phyloP scores from a whole-genome alignment of 2,113 vertebrate species.

The Chrysemys picta region DNA sequence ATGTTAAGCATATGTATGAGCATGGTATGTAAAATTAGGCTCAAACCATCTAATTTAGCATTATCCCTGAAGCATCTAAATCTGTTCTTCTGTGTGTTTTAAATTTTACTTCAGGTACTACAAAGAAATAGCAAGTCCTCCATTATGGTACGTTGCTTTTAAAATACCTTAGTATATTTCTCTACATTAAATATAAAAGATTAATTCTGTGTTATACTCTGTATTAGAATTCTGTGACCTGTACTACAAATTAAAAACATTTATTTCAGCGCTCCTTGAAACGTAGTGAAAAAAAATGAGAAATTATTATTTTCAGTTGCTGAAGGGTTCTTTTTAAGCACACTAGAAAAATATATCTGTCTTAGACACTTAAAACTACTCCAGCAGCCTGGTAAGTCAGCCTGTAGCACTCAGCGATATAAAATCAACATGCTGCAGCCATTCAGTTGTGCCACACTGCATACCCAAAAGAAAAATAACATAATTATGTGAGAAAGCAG shows the following conservation, averaged over 20 bases:
- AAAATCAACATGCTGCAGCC: not conserved
- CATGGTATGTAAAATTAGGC: not conserved
- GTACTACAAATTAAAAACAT: conserved; percentile 32
- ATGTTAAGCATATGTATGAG: not conserved
- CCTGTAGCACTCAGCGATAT: not conserved
- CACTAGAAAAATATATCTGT: not conserved
- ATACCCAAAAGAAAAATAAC: conserved; percentile 19
- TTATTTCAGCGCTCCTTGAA: conserved; percentile 33
- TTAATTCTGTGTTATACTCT: conserved; percentile 30
- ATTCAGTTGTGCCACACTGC: not conserved
- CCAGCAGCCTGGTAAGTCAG: conserved; percentile 1
- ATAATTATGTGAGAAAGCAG: conserved; percentile 10
- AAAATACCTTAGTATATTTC: not conserved
- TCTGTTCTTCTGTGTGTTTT: conserved; percentile 15
- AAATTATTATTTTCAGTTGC: conserved; percentile 50
- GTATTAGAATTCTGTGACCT: conserved; percentile 40
- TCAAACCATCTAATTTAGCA: not conserved
- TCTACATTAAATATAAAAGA: not conserved
- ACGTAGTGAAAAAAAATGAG: conserved; percentile 30
- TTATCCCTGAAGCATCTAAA: conserved; percentile 24
- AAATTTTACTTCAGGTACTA: conserved; percentile 59
- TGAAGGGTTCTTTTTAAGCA: conserved; percentile 30
- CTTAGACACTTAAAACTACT: conserved; percentile 2
- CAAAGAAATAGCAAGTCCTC: not conserved
- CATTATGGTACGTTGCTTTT: not conserved